Conservation (phyloP, 2,797 vertebrate genomes). For the Lophotriccus pileatus region DNA sequence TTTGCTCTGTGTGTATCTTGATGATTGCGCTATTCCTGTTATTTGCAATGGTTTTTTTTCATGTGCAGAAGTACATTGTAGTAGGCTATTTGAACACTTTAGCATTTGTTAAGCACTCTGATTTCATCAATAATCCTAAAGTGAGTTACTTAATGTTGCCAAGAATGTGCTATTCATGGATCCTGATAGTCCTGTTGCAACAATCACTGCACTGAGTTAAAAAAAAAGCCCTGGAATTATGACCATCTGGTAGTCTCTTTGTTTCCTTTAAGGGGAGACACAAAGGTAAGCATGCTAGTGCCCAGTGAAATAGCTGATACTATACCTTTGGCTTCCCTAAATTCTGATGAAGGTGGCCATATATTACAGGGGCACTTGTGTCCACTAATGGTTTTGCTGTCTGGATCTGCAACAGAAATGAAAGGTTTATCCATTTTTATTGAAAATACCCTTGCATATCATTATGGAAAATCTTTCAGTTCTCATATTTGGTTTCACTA, state of each 20-base stretch:
- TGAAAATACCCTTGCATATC: neutral
- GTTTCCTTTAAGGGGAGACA: neutral
- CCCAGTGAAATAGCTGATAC: neutral
- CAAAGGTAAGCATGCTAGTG: neutral
- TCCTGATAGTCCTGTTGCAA: neutral
- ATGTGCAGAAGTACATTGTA: neutral
- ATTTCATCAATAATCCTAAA: constrained; percentile 18
- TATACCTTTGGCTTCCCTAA: constrained; percentile 78
- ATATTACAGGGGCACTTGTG: constrained; percentile 61
- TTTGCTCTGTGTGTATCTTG: neutral
- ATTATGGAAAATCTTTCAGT: neutral
- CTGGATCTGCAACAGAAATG: constrained; percentile 72
- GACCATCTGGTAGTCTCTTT: neutral
- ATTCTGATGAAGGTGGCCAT: constrained; percentile 72
- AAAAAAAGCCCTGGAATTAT: neutral
- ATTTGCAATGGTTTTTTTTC: neutral
- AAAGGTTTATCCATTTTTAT: neutral
- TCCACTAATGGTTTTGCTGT: constrained; percentile 74
- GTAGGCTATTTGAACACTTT: neutral
- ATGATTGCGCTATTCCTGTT: constrained; percentile 16
- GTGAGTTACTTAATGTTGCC: neutral
- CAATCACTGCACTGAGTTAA: neutral
- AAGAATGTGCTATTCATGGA: neutral
- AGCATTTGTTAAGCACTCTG: neutral
- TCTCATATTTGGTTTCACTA: neutral